Evolutionary conservation across 2,888 invertebrate genomes (phyloP).

Genomic region (Melikaiella ostensackeni): DNA sequence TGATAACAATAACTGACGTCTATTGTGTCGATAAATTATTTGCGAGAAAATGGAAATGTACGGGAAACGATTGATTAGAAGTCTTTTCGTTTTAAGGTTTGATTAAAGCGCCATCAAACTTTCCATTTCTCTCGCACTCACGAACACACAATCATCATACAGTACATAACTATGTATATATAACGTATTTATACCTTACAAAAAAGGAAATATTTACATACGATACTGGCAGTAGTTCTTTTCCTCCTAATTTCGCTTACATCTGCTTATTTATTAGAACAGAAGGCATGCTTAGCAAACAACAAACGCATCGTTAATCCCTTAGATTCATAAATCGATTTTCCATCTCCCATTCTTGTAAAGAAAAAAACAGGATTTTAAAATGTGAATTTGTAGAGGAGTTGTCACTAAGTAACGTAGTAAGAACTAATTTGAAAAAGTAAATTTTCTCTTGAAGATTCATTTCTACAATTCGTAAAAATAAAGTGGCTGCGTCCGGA

Average conservation of each 20-base stretch:
- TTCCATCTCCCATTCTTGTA: background rate
- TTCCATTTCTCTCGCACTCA: conserved; percentile 28
- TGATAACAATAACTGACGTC: background rate
- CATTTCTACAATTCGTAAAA: background rate
- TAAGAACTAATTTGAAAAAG: background rate
- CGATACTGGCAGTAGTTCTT: conserved; percentile 40
- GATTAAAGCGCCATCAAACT: conserved; percentile 21
- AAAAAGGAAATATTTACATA: conserved; percentile 39
- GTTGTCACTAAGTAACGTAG: background rate
- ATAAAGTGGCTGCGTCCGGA: no score
- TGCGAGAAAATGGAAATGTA: background rate
- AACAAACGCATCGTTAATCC: background rate
- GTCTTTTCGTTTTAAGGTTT: conserved; percentile 18
- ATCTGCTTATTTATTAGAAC: conserved; percentile 10
- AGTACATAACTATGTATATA: conserved; percentile 29
- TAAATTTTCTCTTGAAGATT: background rate
- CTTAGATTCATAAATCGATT: background rate
- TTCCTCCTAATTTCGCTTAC: conserved; percentile 33
- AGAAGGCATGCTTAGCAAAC: conserved; percentile 2
- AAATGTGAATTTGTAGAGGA: background rate
- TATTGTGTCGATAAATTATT: background rate
- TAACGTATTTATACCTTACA: conserved; percentile 39
- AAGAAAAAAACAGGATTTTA: background rate
- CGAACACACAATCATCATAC: conserved; percentile 25
- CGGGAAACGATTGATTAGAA: background rate